phyloP scores from a whole-genome alignment of 2,888 invertebrate genomes.

The Achlya flavicornis region DNA sequence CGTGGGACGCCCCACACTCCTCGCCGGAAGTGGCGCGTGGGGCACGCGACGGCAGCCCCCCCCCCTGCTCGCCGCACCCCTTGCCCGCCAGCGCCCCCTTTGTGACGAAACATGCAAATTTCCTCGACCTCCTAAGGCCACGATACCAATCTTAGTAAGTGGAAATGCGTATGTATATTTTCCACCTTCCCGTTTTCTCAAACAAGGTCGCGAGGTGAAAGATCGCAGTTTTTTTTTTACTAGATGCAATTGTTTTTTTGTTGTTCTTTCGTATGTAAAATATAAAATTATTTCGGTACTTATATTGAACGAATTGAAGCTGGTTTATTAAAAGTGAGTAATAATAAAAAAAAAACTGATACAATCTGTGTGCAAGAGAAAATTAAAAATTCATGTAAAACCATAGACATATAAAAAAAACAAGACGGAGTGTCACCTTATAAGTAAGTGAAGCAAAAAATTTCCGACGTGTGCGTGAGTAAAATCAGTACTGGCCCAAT shows the following conservation, averaged over 20 bases:
- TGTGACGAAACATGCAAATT: constrained; percentile 77
- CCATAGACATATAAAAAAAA: too few relatives aligned
- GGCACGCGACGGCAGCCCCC: constrained; percentile 66
- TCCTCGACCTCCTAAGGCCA: constrained; percentile 57
- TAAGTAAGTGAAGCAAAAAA: too few relatives aligned
- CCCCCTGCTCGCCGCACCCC: constrained; percentile 23
- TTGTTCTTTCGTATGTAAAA: neutral
- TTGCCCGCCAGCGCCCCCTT: constrained; percentile 33
- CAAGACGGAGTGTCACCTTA: too few relatives aligned
- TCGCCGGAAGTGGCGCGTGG: constrained; percentile 68
- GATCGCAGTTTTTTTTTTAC: constrained; percentile 25
- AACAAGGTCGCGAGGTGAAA: constrained; percentile 60
- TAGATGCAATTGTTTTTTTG: constrained; percentile 19
- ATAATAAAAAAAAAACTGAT: too few relatives aligned
- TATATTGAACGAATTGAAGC: too few relatives aligned
- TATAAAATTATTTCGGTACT: too few relatives aligned
- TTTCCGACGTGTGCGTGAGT: too few relatives aligned
- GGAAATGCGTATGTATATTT: constrained; percentile 62
- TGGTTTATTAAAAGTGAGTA: too few relatives aligned
- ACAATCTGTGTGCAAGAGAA: too few relatives aligned
- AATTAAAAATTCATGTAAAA: too few relatives aligned
- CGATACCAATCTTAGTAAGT: constrained; percentile 54
- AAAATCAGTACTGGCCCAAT: too few relatives aligned
- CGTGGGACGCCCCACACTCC: constrained; percentile 33
- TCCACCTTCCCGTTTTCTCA: constrained; percentile 34